These are phyloP conservation scores for Toxotes lorentzi DNA, from an alignment of 2,797 vertebrate species.

Conservation along the genomic window DNA sequence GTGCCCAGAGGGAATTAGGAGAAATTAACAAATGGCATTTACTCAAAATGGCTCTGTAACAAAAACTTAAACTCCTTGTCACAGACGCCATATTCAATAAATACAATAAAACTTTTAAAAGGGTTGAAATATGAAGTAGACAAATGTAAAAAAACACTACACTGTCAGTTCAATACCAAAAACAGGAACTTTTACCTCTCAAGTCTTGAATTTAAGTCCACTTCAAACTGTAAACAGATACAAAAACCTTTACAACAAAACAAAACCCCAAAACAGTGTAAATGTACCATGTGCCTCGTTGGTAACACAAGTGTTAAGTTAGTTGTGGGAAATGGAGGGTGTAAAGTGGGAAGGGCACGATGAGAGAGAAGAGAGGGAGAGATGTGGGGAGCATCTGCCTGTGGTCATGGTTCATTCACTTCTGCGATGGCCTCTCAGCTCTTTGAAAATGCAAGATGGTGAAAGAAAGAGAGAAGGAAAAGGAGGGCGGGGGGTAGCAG, in stretches of 20 bases:
- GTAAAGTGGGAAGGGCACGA: conserved; percentile 67
- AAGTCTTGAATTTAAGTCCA: conserved; percentile 26
- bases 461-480: conserved; percentile 67
- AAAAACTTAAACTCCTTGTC: conserved; percentile 19
- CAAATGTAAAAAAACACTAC: not conserved
- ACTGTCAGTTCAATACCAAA: not conserved
- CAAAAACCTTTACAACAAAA: not conserved
- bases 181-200: conserved; percentile 44
- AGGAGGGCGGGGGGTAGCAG: conserved; percentile 7
- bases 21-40: conserved; percentile 77
- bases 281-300: conserved; percentile 23
- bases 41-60: conserved; percentile 49
- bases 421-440: conserved; percentile 78
- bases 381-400: conserved; percentile 79
- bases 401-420: conserved; percentile 84
- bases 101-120: not conserved
- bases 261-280: conserved; percentile 4
- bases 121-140: not conserved
- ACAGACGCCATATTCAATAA: not conserved
- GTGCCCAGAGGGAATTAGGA: conserved; percentile 65
- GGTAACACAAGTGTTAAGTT: conserved; percentile 57
- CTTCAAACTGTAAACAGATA: conserved; percentile 35
- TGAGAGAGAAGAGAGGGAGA: conserved; percentile 58
- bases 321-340: conserved; percentile 74
- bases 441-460: conserved; percentile 88